phyloP scores from a whole-genome alignment of 2,888 invertebrate species.

The Tetragnatha montana region DNA sequence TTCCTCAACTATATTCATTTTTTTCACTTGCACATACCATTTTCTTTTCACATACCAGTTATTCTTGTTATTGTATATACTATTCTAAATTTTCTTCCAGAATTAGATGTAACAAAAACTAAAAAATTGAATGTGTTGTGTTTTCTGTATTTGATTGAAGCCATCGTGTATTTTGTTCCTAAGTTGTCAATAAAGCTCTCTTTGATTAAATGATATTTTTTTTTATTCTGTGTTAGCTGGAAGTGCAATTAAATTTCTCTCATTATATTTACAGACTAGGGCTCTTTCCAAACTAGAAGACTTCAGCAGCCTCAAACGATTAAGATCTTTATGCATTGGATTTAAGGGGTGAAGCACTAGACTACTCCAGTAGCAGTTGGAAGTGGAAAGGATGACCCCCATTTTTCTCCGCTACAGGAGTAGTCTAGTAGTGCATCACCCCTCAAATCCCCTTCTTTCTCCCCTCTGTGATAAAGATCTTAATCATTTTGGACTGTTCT shows the following conservation, averaged over 20 bases:
- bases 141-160: constrained; percentile 57
- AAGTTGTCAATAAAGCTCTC: constrained; percentile 67
- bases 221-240: not conserved
- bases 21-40: constrained; percentile 69
- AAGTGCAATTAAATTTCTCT: not conserved
- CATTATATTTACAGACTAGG: not conserved
- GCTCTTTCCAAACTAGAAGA: too few species aligned
- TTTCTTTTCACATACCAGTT: constrained; percentile 62
- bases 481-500: too few species aligned
- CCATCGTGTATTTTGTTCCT: constrained; percentile 67
- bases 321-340: too few species aligned
- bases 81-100: constrained; percentile 55
- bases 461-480: too few species aligned
- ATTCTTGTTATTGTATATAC: constrained; percentile 69
- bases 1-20: constrained; percentile 25
- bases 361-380: too few species aligned
- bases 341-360: too few species aligned
- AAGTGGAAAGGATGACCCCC: too few species aligned
- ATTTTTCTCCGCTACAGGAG: too few species aligned
- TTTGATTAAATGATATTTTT: constrained; percentile 23
- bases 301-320: too few species aligned
- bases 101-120: constrained; percentile 39
- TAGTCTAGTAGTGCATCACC: too few species aligned
- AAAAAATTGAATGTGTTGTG: constrained; percentile 38
- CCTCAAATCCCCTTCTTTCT: too few species aligned